Base-by-base conservation (phyloP, 1,140 invertebrate genomes). In the Onthophagus taurus region DNA sequence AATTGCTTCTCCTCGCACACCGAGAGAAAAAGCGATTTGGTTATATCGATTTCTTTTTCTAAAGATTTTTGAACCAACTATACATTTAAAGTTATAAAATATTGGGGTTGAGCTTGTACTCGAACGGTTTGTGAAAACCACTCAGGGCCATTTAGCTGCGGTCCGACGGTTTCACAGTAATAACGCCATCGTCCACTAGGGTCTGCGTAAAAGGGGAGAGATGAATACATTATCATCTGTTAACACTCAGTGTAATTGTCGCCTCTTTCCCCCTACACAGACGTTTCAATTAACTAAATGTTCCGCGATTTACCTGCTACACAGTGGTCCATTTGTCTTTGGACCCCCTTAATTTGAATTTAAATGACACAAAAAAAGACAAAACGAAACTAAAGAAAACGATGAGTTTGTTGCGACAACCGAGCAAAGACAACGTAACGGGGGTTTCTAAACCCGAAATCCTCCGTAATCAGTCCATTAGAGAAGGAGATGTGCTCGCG, bases 221-320 rank as follows among this genome's bases (percentile, higher is more conserved):
- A 44, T 45, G 51, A 60, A 60, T 60, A 56, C 54, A 60, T 60
- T 58, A 60, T 60, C 58, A 54, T 55, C 54, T 54, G 54, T 60
- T 60, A 60, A 60, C 58, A 60, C 58, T 60, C 58, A 58, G 52
- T 53, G 53, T 60, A 60, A 60, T 60, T 60, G 58, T 58, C 55
- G 20, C 20, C 19, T 21, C 35, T 13, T 37, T 37, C 17, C 18
- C 24, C n/a, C 24, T 26, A 26, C 16, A 48, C 50, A 57, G 54
- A 58, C 58, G 56, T 60, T 60, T 60, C 58, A 60, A 60, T 60
- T 60, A 58, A 58, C 50, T 60, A 60, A 60, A 60, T 60, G 58
- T 58, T 58, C 54, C 56, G 49, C 54, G 54, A 58, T 57, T 60
- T 58, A 54, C 53, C 53, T 55, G 42, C 53, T 43, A 44, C 49